These are phyloP conservation scores for Dipodomys ordii DNA, from an alignment of 2,113 vertebrate genomes.

Conservation along the genomic window DNA sequence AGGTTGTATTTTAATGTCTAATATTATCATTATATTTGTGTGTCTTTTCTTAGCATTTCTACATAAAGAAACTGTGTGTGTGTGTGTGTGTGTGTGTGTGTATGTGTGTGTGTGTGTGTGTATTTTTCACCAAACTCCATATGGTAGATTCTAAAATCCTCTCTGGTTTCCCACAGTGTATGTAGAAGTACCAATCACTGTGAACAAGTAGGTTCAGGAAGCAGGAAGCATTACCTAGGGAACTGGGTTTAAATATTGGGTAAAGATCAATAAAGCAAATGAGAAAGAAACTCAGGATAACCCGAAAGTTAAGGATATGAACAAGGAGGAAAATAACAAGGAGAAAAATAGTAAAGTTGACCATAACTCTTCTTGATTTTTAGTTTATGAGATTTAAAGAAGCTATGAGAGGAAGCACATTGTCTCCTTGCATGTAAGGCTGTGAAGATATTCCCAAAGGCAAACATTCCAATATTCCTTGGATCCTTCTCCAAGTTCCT, in stretches of 20 bases:
- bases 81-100: not conserved
- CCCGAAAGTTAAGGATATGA: conserved; percentile 33
- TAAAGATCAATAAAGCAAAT: conserved; percentile 26
- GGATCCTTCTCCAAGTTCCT: not conserved
- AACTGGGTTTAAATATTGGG: conserved; percentile 1
- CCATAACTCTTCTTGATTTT: not conserved
- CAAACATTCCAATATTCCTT: not conserved
- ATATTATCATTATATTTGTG: not conserved
- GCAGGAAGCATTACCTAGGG: not conserved
- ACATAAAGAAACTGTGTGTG: not conserved
- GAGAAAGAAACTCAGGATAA: not conserved
- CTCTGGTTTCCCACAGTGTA: not conserved
- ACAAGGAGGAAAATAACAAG: not conserved
- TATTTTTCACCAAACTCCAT: not conserved
- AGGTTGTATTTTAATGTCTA: not conserved
- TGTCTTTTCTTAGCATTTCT: conserved; percentile 31
- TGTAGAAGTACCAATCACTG: not conserved
- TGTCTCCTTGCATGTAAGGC: not conserved
- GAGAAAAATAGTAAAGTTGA: not conserved
- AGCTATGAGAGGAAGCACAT: not conserved
- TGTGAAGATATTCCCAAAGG: conserved; percentile 15
- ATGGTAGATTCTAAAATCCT: not conserved
- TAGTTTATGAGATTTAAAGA: conserved; percentile 23
- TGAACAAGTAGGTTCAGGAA: not conserved
- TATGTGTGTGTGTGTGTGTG: not conserved